phyloP scores from a whole-genome alignment of 1,140 invertebrate species.

The Pygmarrhopalites habei region DNA sequence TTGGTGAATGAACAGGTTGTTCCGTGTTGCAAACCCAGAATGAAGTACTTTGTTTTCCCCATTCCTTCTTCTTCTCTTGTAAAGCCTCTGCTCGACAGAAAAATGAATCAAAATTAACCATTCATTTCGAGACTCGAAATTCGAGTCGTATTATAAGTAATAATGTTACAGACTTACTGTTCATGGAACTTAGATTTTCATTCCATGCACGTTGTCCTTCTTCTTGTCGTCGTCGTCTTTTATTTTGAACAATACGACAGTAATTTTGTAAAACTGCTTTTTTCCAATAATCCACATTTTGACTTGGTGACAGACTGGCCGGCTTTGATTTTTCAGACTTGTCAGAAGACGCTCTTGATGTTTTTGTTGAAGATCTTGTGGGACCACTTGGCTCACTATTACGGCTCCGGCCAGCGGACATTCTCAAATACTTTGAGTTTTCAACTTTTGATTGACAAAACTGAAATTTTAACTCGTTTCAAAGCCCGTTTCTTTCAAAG shows the following conservation, averaged over 20 bases:
- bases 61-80: constrained; percentile 18
- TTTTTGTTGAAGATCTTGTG: too few relatives aligned
- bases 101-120: too few relatives aligned
- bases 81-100: constrained; percentile 16
- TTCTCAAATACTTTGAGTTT: too few relatives aligned
- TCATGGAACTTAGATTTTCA: constrained; percentile 54
- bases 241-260: constrained; percentile 72
- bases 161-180: constrained; percentile 45
- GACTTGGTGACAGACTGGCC: neutral
- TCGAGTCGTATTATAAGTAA: too few relatives aligned
- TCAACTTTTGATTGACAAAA: too few relatives aligned
- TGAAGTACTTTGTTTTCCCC: constrained; percentile 18
- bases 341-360: too few relatives aligned
- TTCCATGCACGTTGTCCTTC: constrained; percentile 84
- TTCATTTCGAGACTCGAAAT: too few relatives aligned
- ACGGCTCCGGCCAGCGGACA: too few relatives aligned
- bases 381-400: too few relatives aligned
- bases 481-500: too few relatives aligned
- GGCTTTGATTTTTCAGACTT: neutral
- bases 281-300: constrained; percentile 74
- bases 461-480: too few relatives aligned
- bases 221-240: constrained; percentile 79
- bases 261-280: constrained; percentile 84
- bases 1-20: constrained; percentile 62
- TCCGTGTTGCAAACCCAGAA: constrained; percentile 15